Evolutionary conservation across 2,113 vertebrate genomes (phyloP), one percentile per base, ranked within the genome.

Genomic region (Oncorhynchus mykiss): DNA sequence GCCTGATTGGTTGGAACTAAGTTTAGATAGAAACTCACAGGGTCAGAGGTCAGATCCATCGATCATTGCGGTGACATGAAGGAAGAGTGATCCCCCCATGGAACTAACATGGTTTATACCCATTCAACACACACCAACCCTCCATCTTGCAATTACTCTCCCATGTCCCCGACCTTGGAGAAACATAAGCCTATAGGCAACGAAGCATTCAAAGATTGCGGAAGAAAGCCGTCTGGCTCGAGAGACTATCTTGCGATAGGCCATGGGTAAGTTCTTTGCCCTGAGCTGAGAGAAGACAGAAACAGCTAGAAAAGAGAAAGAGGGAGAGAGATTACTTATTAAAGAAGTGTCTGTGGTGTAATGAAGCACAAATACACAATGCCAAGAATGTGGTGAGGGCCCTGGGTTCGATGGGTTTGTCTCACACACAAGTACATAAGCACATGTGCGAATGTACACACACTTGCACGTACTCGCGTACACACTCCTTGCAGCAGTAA

Each of bases 31-130:
- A 90, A 86, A 90, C 85, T 81, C 74, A 82, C 77, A 68, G 82
- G 87, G 87, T 89, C 89, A 88, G 83, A 85, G 89, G 85, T 91
- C 87, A 89, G 73, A 86, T 86, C 83, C 89, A 90, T 93, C 87
- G 75, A 93, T 92, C 90, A 91, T 86, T 76, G 82, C 81, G 85
- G 88, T 90, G 91, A 91, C 88, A 82, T 86, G 86, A 76, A 84
- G 86, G 85, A 89, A 92, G 90, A 86, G 80, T 89, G 85, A 87
- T 88, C 87, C 80, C 79, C 34, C 79, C 82, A 74, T 72, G 71
- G 78, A 78, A 84, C 34, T 78, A 88, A 88, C 86, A 78, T 74
- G 70, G 88, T 88, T 87, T 78, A 87, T 86, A 84, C 72, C 73
- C 81, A 82, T 77, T 73, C 70, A 80, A 39, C 78, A 59, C 39